Conservation (phyloP, 1,140 invertebrate species). For the Phortica variegata region DNA sequence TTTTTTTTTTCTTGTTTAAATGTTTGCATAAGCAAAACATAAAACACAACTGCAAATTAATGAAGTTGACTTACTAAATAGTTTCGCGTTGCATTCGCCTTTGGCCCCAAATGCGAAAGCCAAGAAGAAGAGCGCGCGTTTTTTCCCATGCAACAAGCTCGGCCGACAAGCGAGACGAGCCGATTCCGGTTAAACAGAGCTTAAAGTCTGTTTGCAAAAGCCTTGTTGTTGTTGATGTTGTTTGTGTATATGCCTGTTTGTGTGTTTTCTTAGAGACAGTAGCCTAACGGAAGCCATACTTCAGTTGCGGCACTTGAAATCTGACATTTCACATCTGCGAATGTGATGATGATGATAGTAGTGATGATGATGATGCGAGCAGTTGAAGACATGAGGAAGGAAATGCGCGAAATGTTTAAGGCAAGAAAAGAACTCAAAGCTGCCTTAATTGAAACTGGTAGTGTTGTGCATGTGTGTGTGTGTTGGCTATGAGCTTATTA, state of each 20-base stretch:
- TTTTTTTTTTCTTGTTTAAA: no score
- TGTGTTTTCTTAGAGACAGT: slow-evolving; percentile 27
- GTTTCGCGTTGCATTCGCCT: no score
- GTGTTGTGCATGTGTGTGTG: slow-evolving; percentile 1
- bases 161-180: no score
- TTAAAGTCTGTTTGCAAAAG: slow-evolving; percentile 3
- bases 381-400: slow-evolving; percentile 24
- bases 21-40: no score
- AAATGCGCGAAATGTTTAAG: slow-evolving; percentile 1
- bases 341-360: no score
- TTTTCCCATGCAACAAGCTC: no score
- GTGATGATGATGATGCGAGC: no score
- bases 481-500: no score
- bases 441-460: slow-evolving; percentile 17
- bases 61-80: no score
- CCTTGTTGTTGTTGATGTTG: slow-evolving; percentile 5
- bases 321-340: slow-evolving; percentile 47
- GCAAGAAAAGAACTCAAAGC: slow-evolving; percentile 14
- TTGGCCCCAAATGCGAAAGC: no score
- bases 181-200: slow-evolving; percentile 15
- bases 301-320: slow-evolving; percentile 39
- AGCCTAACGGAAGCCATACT: slow-evolving; percentile 52
- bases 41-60: no score
- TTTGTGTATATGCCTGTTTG: slow-evolving; percentile 3
- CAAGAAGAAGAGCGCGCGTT: no score